Evolutionary conservation across 2,797 vertebrate genomes (phyloP).

Genomic region (Catostomus latipinnis): DNA sequence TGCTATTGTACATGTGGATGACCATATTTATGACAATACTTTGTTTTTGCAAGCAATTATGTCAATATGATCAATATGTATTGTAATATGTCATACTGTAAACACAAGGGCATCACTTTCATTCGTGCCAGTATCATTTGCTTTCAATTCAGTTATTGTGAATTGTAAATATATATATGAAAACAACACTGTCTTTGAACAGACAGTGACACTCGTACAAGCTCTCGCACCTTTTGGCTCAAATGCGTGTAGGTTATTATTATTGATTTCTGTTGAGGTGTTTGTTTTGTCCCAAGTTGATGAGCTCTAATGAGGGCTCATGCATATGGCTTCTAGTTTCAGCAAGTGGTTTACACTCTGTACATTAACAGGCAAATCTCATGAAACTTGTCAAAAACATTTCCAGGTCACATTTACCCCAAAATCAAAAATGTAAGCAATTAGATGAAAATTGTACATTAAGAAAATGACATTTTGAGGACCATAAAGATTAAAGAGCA

Average conservation of each 20-base stretch:
- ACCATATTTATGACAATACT: conserved; percentile 42
- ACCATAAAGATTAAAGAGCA: too few relatives aligned
- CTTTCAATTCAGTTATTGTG: conserved; percentile 9
- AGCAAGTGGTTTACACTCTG: conserved; percentile 28
- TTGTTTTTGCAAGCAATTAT: conserved; percentile 50
- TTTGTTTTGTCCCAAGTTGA: conserved; percentile 28
- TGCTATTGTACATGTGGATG: conserved; percentile 55
- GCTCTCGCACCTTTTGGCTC: conserved; percentile 31
- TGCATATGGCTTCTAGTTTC: conserved; percentile 57
- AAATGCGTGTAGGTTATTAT: conserved; percentile 18
- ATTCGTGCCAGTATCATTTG: neutral
- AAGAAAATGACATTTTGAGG: neutral
- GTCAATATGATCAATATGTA: conserved; percentile 22
- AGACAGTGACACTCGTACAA: conserved; percentile 38
- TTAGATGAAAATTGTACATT: neutral
- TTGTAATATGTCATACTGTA: conserved; percentile 41
- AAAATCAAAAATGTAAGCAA: neutral
- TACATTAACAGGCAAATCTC: conserved; percentile 32
- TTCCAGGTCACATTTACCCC: neutral
- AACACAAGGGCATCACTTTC: conserved; percentile 31
- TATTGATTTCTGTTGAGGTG: conserved; percentile 43
- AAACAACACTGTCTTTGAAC: conserved; percentile 48
- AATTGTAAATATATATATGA: conserved; percentile 12
- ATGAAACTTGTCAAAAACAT: neutral
- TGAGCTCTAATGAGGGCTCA: conserved; percentile 44